phyloP scores from a whole-genome alignment of 2,888 invertebrate genomes.

The Ceramica pisi region DNA sequence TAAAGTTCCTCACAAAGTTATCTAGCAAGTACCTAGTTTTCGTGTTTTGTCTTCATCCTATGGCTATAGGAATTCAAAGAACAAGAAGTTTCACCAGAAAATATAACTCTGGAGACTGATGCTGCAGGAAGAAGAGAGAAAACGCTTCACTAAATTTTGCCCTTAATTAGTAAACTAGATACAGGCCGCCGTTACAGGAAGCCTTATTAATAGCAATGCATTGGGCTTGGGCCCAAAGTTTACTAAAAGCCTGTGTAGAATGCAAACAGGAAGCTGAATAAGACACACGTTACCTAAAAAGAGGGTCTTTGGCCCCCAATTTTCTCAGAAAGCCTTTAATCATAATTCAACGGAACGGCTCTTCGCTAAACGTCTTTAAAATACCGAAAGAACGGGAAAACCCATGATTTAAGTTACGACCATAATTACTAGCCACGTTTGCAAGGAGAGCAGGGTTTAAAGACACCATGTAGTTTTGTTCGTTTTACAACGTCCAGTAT shows the following conservation, averaged over 20 bases:
- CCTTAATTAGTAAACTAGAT: neutral
- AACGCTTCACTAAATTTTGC: neutral
- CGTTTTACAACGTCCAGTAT: conserved; percentile 61
- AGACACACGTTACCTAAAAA: neutral
- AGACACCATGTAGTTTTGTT: conserved; percentile 40
- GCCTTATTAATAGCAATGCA: too few species aligned
- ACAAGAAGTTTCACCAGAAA: neutral
- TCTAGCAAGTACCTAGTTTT: neutral
- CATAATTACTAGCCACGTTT: conserved; percentile 53
- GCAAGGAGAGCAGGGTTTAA: conserved; percentile 46
- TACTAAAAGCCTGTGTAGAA: neutral
- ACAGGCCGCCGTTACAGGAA: too few species aligned
- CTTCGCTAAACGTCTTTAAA: conserved; percentile 26
- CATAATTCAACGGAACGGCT: conserved; percentile 2
- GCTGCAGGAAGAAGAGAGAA: neutral
- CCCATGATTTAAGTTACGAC: conserved; percentile 37
- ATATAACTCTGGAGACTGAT: neutral
- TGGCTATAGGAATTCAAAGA: neutral
- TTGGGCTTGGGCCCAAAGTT: neutral
- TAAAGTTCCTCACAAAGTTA: neutral
- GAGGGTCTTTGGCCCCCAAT: neutral
- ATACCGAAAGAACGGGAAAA: conserved; percentile 28
- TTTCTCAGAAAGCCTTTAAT: conserved; percentile 8
- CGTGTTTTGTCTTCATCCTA: neutral
- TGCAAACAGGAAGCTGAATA: neutral